A percentile compares a stretch with the other conserved stretches of the same genome.
phyloP scores from a whole-genome alignment of 2,797 vertebrate species.

The Cynodonichthys magdalenae region DNA sequence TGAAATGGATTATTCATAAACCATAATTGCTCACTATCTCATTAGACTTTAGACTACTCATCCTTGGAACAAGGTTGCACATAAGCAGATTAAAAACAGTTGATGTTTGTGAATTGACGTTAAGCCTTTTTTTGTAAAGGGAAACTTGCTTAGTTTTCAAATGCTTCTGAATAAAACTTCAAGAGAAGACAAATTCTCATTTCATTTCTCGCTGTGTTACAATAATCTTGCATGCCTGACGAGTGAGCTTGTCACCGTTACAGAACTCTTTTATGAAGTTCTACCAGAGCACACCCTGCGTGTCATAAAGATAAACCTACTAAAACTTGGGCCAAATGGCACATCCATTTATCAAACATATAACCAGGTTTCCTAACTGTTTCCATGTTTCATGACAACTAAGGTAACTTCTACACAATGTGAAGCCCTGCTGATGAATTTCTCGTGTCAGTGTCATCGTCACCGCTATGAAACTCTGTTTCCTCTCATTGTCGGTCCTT shows the following conservation, averaged over 20 bases:
- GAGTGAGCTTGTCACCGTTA: conserved; percentile 49
- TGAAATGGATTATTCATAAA: conserved; percentile 72
- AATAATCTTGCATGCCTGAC: conserved; percentile 12
- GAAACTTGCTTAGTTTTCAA: neutral
- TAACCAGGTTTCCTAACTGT: conserved; percentile 20
- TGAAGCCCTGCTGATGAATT: neutral
- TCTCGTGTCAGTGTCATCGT: conserved; percentile 5
- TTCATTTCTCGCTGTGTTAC: fast-evolving
- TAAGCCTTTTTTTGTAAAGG: neutral
- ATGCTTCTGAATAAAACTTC: neutral
- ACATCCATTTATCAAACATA: conserved; percentile 47
- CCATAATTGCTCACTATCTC: conserved; percentile 76
- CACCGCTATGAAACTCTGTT: neutral
- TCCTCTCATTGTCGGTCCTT: no score
- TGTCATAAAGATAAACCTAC: conserved; percentile 80
- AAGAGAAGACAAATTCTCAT: neutral
- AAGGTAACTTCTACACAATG: neutral
- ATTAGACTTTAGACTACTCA: conserved; percentile 75
- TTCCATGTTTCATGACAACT: conserved; percentile 20
- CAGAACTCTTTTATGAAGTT: conserved; percentile 73
- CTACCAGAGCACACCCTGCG: conserved; percentile 51
- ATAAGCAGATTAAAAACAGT: conserved; percentile 52
- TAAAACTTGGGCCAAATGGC: conserved; percentile 59
- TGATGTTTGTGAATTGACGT: conserved; percentile 5
- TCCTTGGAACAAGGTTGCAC: conserved; percentile 58